Percentiles rank a stretch among this genome's conserved stretches.
Conservation (phyloP, 2,797 vertebrate species). For the Meriones psammophilus region DNA sequence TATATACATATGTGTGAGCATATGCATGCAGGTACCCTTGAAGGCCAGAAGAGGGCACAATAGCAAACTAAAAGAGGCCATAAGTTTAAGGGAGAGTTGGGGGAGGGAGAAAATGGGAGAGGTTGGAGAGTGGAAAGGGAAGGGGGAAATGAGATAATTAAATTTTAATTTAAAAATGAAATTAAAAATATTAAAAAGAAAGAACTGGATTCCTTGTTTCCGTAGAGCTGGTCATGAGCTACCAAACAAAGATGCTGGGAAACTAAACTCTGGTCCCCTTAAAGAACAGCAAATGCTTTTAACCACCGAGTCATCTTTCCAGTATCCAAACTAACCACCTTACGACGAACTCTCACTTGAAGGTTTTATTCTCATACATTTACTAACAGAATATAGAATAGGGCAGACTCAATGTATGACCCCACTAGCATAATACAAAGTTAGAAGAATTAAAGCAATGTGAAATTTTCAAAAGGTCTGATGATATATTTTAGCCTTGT, state of each 20-base stretch:
- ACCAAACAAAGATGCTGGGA: background rate
- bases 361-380: conserved; percentile 11
- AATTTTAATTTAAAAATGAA: background rate
- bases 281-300: background rate
- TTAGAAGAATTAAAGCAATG: background rate
- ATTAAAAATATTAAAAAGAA: background rate
- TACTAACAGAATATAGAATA: background rate
- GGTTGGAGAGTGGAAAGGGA: background rate
- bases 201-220: background rate
- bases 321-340: background rate
- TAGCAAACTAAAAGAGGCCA: background rate
- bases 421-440: background rate
- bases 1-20: background rate
- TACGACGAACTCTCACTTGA: background rate
- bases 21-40: background rate
- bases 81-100: background rate
- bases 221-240: background rate
- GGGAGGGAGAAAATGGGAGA: background rate
- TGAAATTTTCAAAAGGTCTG: background rate
- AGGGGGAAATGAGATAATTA: background rate
- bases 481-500: conserved; percentile 5
- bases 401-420: background rate
- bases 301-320: background rate
- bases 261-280: background rate
- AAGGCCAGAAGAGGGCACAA: background rate